phyloP scores from a whole-genome alignment of 1,140 invertebrate genomes.

The Zaprionus taronus region DNA sequence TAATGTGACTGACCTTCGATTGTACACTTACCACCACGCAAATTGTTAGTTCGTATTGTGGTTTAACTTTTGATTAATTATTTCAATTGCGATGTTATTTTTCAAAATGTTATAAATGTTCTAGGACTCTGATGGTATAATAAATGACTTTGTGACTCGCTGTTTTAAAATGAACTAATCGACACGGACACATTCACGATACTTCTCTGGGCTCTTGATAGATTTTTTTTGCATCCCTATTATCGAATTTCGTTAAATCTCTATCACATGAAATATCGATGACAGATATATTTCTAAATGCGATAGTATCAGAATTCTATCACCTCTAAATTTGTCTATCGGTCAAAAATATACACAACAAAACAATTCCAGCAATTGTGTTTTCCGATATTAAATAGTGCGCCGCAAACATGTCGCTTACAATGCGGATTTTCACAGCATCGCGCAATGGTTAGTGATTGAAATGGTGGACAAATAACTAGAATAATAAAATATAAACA shows the following conservation, averaged over 20 bases:
- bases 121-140: not conserved
- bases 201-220: not conserved
- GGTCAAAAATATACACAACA: conserved; percentile 46
- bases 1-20: conserved; percentile 17
- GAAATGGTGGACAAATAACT: not conserved
- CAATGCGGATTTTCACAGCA: conserved; percentile 73
- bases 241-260: not conserved
- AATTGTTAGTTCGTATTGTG: not conserved
- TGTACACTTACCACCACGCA: not conserved
- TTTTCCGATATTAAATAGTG: conserved; percentile 37
- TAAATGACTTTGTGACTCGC: not conserved
- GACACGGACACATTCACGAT: not conserved
- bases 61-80: not conserved
- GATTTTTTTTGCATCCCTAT: not conserved
- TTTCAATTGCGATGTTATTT: not conserved
- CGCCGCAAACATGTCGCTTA: conserved; percentile 67
- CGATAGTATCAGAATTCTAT: not conserved
- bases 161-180: conserved; percentile 24
- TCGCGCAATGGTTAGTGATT: conserved; percentile 71
- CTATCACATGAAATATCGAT: not conserved
- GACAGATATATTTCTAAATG: not conserved
- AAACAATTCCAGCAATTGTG: conserved; percentile 43
- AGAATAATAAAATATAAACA: not conserved
- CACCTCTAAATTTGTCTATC: conserved; percentile 28
- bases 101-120: not conserved